Conservation (phyloP, 37 sponge, comb jelly and placozoan species). For the Crambe crambe region DNA sequence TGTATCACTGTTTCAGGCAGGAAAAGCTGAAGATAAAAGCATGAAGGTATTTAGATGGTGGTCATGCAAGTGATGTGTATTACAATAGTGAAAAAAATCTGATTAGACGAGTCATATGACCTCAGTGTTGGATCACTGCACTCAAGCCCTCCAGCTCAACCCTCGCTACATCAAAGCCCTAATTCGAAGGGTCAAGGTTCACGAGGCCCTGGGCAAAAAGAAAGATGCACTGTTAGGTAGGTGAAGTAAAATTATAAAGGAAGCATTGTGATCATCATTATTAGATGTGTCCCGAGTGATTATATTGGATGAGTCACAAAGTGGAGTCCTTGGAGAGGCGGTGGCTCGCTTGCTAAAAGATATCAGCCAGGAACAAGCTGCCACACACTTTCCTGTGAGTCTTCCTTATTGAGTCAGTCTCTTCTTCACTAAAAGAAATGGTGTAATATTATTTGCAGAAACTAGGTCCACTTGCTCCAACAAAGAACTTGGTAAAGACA, state of each 20-base stretch:
- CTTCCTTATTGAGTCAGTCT: not conserved
- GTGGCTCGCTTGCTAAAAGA: slow-evolving; percentile 37
- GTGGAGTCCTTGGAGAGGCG: slow-evolving; percentile 7
- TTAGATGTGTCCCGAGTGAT: slow-evolving; percentile 59
- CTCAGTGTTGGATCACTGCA: slow-evolving; percentile 32
- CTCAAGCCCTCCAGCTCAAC: slow-evolving; percentile 43
- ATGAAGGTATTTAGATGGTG: slow-evolving; percentile 22
- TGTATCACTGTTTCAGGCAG: not conserved
- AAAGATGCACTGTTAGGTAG: slow-evolving; percentile 59
- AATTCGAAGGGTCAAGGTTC: slow-evolving; percentile 35
- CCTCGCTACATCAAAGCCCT: slow-evolving; percentile 65
- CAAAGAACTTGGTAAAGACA: slow-evolving; percentile 36
- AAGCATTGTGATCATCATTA: not conserved
- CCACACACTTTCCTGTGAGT: slow-evolving; percentile 44
- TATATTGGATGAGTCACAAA: slow-evolving; percentile 54
- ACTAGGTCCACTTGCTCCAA: slow-evolving; percentile 56
- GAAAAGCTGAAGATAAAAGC: not conserved
- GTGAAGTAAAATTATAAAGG: not conserved
- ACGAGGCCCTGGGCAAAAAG: slow-evolving; percentile 43
- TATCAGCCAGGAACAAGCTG: slow-evolving; percentile 28
- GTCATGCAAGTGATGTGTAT: not conserved
- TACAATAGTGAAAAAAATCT: not conserved
- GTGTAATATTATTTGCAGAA: slow-evolving; percentile 13
- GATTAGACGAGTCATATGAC: slow-evolving; percentile 6
- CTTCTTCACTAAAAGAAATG: not conserved